phyloP scores from a whole-genome alignment of 2,797 vertebrate genomes.

The Anguilla megastoma region DNA sequence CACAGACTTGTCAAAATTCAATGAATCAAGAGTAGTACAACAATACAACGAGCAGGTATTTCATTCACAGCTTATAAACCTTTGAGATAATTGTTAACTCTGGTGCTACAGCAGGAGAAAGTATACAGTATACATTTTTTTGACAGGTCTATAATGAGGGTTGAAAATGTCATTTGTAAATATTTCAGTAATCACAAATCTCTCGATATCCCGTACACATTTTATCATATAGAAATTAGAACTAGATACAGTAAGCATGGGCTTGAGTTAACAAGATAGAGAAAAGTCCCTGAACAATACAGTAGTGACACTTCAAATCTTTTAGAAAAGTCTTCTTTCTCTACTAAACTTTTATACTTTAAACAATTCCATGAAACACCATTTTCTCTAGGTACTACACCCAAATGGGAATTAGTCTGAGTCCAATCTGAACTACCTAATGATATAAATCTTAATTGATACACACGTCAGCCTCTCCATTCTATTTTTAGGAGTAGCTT shows the following conservation, averaged over 20 bases:
- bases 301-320: slow-evolving; percentile 49
- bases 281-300: slow-evolving; percentile 71
- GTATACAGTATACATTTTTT: background rate
- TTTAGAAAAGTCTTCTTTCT: background rate
- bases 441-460: background rate
- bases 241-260: background rate
- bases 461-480: background rate
- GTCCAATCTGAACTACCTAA: slow-evolving; percentile 26
- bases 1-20: background rate
- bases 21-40: background rate
- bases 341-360: background rate
- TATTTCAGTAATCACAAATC: background rate
- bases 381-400: slow-evolving; percentile 19
- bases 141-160: background rate
- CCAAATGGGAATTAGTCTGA: slow-evolving; percentile 9
- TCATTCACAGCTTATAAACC: background rate
- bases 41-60: background rate
- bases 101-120: slow-evolving; percentile 2
- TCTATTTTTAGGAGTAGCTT: background rate
- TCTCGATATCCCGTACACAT: background rate
- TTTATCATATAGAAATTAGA: slow-evolving; percentile 8
- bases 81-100: background rate
- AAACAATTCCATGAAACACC: slow-evolving; percentile 7
- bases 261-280: slow-evolving; percentile 36
- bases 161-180: slow-evolving; percentile 1